phyloP scores from a whole-genome alignment of 2,888 invertebrate species.

The Patella pellucida region DNA sequence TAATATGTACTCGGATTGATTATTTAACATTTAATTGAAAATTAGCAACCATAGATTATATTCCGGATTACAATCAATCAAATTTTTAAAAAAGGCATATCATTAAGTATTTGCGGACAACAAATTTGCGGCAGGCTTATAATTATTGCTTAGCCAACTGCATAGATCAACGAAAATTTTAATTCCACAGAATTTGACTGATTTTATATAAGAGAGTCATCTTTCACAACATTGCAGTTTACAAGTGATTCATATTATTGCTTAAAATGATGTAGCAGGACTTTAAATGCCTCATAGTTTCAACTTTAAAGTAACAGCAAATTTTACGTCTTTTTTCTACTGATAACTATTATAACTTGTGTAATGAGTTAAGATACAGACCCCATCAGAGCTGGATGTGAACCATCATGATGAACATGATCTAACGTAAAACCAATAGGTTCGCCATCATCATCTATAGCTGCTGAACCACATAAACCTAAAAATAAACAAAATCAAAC shows the following conservation, averaged over 20 bases:
- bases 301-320: neutral
- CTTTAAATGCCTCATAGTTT: no score
- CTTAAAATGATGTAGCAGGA: no score
- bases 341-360: neutral
- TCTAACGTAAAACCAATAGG: conserved; percentile 63
- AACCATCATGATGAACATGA: conserved; percentile 65
- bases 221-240: no score
- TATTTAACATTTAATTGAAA: no score
- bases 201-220: no score
- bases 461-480: conserved; percentile 63
- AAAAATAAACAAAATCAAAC: conserved; percentile 15
- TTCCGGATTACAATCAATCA: neutral
- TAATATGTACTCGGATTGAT: no score
- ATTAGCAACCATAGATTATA: neutral
- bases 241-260: no score
- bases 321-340: neutral
- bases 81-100: neutral
- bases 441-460: conserved; percentile 50
- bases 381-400: conserved; percentile 67
- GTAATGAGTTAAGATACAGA: conserved; percentile 37
- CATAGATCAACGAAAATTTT: no score
- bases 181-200: no score
- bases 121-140: no score
- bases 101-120: no score
- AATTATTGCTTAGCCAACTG: no score